Percentiles rank a stretch among this genome's conserved stretches.
phyloP scores from a whole-genome alignment of 2,888 invertebrate species.

The Serrognathus titanus region DNA sequence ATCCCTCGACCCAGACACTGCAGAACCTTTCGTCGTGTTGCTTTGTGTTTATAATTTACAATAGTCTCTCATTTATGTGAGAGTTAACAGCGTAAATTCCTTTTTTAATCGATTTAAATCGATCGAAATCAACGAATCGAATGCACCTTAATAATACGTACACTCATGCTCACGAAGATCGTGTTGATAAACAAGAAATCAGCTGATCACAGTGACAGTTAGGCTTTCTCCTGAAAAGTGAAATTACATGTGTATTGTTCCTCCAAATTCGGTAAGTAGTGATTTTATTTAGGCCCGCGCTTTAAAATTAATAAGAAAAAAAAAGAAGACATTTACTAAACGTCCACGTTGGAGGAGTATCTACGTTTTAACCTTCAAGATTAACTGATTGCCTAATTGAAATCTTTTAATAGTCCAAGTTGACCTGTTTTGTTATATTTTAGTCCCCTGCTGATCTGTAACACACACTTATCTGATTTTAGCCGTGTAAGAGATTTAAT shows the following conservation, averaged over 20 bases:
- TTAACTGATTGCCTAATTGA: conserved; percentile 23
- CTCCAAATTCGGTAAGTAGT: conserved; percentile 15
- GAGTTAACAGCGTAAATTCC: no score
- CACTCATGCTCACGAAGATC: neutral
- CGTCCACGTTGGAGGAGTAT: neutral
- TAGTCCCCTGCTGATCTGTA: conserved; percentile 6
- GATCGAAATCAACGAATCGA: no score
- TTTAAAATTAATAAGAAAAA: neutral
- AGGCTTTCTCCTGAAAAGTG: conserved; percentile 12
- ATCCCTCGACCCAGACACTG: conserved; percentile 14
- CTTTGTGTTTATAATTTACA: no score
- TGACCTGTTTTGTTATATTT: conserved; percentile 30
- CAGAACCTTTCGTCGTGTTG: conserved; percentile 2
- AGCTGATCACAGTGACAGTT: conserved; percentile 25
- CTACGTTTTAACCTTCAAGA: conserved; percentile 13
- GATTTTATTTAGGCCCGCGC: neutral
- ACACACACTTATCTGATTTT: neutral
- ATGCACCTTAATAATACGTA: no score
- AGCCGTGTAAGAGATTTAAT: conserved; percentile 4
- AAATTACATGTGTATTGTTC: conserved; percentile 23
- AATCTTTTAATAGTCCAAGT: conserved; percentile 28
- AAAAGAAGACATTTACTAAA: neutral
- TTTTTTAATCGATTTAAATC: no score
- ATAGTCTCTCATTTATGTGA: no score
- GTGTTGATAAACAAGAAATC: conserved; percentile 31